These are phyloP conservation scores for Andricus curvator DNA, from an alignment of 2,888 invertebrate species.

Conservation along the genomic window DNA sequence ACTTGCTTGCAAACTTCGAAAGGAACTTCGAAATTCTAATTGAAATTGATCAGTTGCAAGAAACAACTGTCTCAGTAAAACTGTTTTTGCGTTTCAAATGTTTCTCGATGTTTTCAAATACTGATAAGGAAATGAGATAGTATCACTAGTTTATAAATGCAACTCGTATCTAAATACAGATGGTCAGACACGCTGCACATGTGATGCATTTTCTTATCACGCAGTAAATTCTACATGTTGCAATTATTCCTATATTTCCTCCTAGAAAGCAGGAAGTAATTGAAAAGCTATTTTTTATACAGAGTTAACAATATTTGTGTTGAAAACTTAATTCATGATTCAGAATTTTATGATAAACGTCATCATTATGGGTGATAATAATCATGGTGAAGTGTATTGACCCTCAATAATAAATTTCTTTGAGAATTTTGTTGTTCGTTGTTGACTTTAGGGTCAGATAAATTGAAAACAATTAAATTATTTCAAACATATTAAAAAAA, in stretches of 20 bases:
- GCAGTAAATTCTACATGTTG: not conserved
- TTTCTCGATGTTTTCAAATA: not conserved
- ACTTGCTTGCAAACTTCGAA: not conserved
- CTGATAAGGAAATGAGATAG: conserved; percentile 10
- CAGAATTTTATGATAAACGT: no score
- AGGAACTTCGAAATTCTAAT: not conserved
- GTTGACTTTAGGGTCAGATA: no score
- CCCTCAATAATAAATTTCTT: no score
- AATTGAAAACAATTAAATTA: no score
- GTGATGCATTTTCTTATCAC: not conserved
- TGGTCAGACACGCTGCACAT: not conserved
- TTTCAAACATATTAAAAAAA: no score
- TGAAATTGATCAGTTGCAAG: not conserved
- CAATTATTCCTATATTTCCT: not conserved
- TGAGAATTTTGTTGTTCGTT: no score
- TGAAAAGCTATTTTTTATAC: no score
- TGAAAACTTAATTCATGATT: no score
- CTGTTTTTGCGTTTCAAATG: not conserved
- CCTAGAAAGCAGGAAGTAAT: no score
- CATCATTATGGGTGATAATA: no score
- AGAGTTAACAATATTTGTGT: no score
- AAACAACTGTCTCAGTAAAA: not conserved
- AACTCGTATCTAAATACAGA: not conserved
- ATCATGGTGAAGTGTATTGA: no score
- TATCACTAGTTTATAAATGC: not conserved